Conservation (phyloP, 1,140 invertebrate genomes). For the Drosophila rhopaloa region DNA sequence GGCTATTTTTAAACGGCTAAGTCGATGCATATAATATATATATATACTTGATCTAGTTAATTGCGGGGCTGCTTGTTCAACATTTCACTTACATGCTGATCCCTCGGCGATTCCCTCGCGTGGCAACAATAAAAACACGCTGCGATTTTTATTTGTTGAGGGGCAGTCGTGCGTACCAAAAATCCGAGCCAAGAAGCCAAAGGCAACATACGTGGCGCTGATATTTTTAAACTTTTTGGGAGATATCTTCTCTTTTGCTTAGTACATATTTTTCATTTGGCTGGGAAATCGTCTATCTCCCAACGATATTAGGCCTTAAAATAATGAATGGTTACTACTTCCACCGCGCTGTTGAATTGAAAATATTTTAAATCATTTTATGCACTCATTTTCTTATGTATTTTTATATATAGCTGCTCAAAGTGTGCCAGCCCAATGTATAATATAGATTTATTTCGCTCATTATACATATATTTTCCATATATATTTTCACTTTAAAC, state of each 20-base stretch:
- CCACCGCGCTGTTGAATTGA: background rate
- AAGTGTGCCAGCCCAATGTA: slow-evolving; percentile 57
- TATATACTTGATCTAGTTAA: slow-evolving; percentile 52
- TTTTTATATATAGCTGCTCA: slow-evolving; percentile 40
- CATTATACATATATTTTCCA: slow-evolving; percentile 23
- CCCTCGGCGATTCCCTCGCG: slow-evolving; percentile 55
- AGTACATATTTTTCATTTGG: slow-evolving; percentile 25
- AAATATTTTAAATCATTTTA: slow-evolving; percentile 1
- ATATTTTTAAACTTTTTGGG: slow-evolving; percentile 72
- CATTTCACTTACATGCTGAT: slow-evolving; percentile 73
- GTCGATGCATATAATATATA: slow-evolving; percentile 27
- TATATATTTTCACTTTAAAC: slow-evolving; percentile 24
- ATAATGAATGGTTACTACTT: slow-evolving; percentile 1
- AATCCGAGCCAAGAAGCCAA: slow-evolving; percentile 61
- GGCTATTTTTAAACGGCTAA: slow-evolving; percentile 28
- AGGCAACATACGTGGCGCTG: slow-evolving; percentile 70
- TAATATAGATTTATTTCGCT: slow-evolving; percentile 35
- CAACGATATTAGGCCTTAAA: slow-evolving; percentile 1
- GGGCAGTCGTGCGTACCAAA: slow-evolving; percentile 44
- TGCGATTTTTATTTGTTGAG: slow-evolving; percentile 52
- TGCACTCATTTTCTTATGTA: slow-evolving; percentile 8
- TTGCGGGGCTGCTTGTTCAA: slow-evolving; percentile 52
- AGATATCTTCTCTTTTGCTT: slow-evolving; percentile 43
- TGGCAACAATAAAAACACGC: slow-evolving; percentile 66
- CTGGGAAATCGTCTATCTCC: slow-evolving; percentile 11